Evolutionary conservation across 1,140 invertebrate genomes (phyloP).

Genomic region (Thaumetopoea pityocampa): DNA sequence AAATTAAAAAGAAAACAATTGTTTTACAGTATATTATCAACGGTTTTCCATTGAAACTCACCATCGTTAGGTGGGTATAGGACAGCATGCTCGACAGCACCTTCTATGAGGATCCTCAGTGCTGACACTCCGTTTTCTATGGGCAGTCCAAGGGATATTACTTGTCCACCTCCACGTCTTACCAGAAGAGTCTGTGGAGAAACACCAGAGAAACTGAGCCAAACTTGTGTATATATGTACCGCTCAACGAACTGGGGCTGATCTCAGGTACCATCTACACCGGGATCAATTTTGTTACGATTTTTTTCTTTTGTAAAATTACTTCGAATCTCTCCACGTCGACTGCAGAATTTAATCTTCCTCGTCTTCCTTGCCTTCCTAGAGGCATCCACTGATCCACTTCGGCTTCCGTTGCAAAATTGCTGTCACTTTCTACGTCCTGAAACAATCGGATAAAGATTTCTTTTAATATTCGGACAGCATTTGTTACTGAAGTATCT

Average conservation of each 20-base stretch:
- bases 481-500: too few relatives aligned
- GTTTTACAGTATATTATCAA: background rate
- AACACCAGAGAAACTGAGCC: slow-evolving; percentile 1
- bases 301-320: slow-evolving; percentile 19
- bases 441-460: too few relatives aligned
- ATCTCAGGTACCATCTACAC: too few relatives aligned
- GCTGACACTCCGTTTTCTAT: slow-evolving; percentile 60
- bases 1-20: background rate
- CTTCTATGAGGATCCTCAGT: slow-evolving; percentile 56
- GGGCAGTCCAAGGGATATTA: slow-evolving; percentile 54
- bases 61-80: slow-evolving; percentile 64
- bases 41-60: slow-evolving; percentile 21
- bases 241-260: too few relatives aligned
- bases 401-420: slow-evolving; percentile 42
- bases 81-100: slow-evolving; percentile 57
- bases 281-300: background rate
- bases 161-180: slow-evolving; percentile 47
- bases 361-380: slow-evolving; percentile 29
- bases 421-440: slow-evolving; percentile 40
- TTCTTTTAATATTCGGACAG: too few relatives aligned
- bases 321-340: slow-evolving; percentile 47
- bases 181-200: slow-evolving; percentile 49
- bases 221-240: too few relatives aligned
- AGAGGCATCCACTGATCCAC: slow-evolving; percentile 43
- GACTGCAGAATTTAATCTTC: slow-evolving; percentile 28